These are phyloP conservation scores for Rhinella marina DNA, from an alignment of 2,797 vertebrate genomes.

Conservation along the genomic window DNA sequence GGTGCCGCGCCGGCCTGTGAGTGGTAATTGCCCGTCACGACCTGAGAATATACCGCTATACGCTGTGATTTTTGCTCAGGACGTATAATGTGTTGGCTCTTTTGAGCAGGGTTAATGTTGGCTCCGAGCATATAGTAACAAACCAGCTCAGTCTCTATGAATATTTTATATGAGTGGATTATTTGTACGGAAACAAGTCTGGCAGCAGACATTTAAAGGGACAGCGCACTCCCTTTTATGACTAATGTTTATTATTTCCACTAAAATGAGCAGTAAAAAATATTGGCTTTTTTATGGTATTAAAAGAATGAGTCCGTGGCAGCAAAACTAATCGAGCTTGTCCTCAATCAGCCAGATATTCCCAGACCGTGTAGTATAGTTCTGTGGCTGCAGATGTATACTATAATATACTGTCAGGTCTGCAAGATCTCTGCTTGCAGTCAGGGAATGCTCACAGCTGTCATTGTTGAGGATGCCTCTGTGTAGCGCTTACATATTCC, in stretches of 20 bases:
- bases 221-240: not conserved
- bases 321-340: not conserved
- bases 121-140: slow-evolving; percentile 4
- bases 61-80: not conserved
- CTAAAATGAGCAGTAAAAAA: slow-evolving; percentile 2
- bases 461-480: not conserved
- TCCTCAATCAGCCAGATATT: not conserved
- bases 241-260: slow-evolving; percentile 20
- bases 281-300: not conserved
- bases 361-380: not conserved
- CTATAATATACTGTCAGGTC: not conserved
- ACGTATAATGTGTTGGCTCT: not conserved
- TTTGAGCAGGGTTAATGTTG: not conserved
- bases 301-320: not conserved
- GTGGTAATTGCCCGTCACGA: not conserved
- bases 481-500: not conserved
- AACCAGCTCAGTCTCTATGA: slow-evolving; percentile 30
- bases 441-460: not conserved
- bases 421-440: not conserved
- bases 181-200: slow-evolving; percentile 34
- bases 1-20: not conserved
- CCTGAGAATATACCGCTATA: not conserved
- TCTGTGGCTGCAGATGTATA: not conserved
- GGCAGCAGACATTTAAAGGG: slow-evolving; percentile 20
- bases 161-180: slow-evolving; percentile 42